Evolutionary conservation across 1,140 invertebrate genomes (phyloP), one percentile per base, ranked within the genome.

Genomic region (Eumaeus atala): DNA sequence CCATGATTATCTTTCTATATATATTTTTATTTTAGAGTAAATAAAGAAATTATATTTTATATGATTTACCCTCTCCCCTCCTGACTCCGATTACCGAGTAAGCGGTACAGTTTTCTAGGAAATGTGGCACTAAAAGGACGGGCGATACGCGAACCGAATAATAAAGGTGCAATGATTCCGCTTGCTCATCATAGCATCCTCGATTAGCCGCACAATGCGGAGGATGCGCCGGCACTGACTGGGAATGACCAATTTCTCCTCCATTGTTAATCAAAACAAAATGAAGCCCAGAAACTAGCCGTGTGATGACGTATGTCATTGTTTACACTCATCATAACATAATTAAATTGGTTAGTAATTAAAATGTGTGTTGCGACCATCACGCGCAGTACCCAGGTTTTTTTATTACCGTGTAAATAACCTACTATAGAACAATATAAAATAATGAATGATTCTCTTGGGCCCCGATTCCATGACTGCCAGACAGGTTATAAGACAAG

Each of bases 61-160:
- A 69, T 66, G 65, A 67, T 70, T 68, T 28, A 28, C 21, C 6
- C 2, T 28, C 21, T n/a, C 21, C 21, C 21, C 2, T 3, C 21
- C 21, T 3, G 2, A 28, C 2, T 28, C 21, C 2, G 70, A 66
- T 61, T 62, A 66, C 63, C 72, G 64, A 74, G 66, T 80, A 71
- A 72, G 73, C 64, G 73, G 76, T 72, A 75, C 72, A 70, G 72
- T 74, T 83, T 84, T 84, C 81, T 78, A 83, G 76, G 81, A 84
- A 84, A 67, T 73, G 67, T 58, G 66, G 64, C 65, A 70, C 73
- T 61, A 77, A 74, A 78, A 74, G 78, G 65, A 74, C 74, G 70
- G 66, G 38, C 56, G 58, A 56, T 59, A 63, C 70, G 62, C 68
- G 62, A 65, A 54, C 54, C 48, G 81, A 74, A 83, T 81, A 74